A percentile compares a stretch with the other conserved stretches of the same genome.
These are phyloP conservation scores for Griposia aprilina DNA, from an alignment of 2,888 invertebrate genomes.

Conservation along the genomic window DNA sequence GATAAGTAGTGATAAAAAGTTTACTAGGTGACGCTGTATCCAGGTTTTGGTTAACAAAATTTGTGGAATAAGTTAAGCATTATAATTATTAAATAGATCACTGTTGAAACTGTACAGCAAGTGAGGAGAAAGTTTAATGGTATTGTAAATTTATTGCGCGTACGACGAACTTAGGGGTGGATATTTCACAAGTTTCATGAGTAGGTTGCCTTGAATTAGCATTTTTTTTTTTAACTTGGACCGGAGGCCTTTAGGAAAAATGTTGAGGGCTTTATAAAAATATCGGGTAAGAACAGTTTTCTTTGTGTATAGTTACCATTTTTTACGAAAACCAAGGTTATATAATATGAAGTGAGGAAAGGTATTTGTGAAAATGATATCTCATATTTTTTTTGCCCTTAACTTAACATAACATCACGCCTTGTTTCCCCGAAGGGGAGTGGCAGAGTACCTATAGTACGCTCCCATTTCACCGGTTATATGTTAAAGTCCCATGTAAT, in stretches of 20 bases:
- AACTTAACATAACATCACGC: too few species aligned
- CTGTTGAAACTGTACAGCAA: slow-evolving; percentile 61
- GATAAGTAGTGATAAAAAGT: slow-evolving; percentile 13
- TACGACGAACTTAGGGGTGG: slow-evolving; percentile 55
- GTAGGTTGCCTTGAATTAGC: slow-evolving; percentile 38
- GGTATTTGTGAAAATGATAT: too few species aligned
- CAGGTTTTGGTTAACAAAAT: slow-evolving; percentile 58
- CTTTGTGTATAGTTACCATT: background rate
- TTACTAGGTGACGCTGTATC: slow-evolving; percentile 17
- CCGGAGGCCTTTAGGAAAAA: slow-evolving; percentile 2
- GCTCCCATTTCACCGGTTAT: background rate
- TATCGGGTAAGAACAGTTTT: background rate
- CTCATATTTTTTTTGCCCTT: too few species aligned
- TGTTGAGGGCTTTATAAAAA: slow-evolving; percentile 5
- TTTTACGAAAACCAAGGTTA: background rate
- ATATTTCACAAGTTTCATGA: slow-evolving; percentile 50
- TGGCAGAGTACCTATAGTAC: too few species aligned
- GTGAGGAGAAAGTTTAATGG: slow-evolving; percentile 65
- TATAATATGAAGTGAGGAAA: background rate
- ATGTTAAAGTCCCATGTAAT: too few species aligned
- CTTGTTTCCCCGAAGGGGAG: too few species aligned
- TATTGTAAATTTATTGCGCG: slow-evolving; percentile 66
- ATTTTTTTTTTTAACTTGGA: slow-evolving; percentile 36
- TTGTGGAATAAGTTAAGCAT: slow-evolving; percentile 70
- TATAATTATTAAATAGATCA: slow-evolving; percentile 72